A percentile compares a stretch with the other conserved stretches of the same genome.
Conservation (phyloP, 1,140 invertebrate species). For the Batillaria attramentaria region DNA sequence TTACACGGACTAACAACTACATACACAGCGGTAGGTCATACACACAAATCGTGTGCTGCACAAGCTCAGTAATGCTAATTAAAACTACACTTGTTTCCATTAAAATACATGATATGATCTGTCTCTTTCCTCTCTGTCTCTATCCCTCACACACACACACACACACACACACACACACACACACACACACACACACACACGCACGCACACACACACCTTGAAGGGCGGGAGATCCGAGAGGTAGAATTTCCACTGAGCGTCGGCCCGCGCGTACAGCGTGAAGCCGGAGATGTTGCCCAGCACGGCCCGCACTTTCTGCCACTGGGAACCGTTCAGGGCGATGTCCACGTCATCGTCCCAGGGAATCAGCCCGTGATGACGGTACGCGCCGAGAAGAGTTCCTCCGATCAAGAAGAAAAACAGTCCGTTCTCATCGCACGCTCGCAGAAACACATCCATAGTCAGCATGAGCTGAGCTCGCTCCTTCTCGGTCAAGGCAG, state of each 20-base stretch:
- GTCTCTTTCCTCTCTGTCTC: background rate
- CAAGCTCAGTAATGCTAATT: too few relatives aligned
- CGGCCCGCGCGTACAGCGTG: conserved; percentile 31
- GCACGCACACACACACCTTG: background rate
- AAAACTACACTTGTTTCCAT: too few relatives aligned
- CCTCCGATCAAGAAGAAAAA: conserved; percentile 59
- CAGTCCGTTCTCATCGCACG: conserved; percentile 45
- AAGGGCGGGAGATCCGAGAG: conserved; percentile 36
- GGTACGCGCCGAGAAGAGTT: conserved; percentile 53
- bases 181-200: background rate
- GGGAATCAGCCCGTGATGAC: conserved; percentile 61
- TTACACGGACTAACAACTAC: too few relatives aligned
- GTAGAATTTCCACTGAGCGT: conserved; percentile 59
- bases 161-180: background rate
- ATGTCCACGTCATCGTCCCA: conserved; percentile 68
- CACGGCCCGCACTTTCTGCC: conserved; percentile 31
- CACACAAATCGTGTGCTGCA: too few relatives aligned
- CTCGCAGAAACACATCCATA: conserved; percentile 39
- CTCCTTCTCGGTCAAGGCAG: conserved; percentile 35
- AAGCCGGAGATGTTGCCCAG: conserved; percentile 41
- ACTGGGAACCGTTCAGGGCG: conserved; percentile 50
- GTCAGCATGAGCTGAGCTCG: conserved; percentile 36
- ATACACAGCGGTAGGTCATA: too few relatives aligned
- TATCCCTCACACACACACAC: background rate
- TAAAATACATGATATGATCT: background rate